Conservation (phyloP, 2,113 vertebrate species). For the Pantherophis guttatus region DNA sequence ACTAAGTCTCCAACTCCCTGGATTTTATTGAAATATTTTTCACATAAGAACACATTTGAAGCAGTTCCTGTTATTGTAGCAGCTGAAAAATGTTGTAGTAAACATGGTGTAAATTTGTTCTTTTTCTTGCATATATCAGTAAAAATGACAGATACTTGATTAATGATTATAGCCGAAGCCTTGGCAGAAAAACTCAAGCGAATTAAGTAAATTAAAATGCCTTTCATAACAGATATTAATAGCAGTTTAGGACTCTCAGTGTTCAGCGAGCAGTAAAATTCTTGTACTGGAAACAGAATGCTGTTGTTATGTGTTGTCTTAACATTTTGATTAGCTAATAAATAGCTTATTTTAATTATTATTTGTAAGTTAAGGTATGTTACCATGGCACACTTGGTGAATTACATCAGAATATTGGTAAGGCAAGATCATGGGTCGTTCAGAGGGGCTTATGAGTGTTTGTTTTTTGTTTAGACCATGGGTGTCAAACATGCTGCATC, state of each 20-base stretch:
- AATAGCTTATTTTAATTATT: background rate
- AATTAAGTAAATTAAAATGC: background rate
- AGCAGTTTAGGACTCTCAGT: background rate
- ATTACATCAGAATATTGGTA: background rate
- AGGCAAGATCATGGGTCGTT: background rate
- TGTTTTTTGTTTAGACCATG: background rate
- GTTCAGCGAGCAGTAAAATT: background rate
- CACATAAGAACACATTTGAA: background rate
- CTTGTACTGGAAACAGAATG: background rate
- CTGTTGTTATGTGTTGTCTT: background rate
- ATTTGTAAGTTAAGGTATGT: background rate
- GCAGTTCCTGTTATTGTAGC: background rate
- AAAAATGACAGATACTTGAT: background rate
- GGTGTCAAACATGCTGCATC: too few relatives aligned
- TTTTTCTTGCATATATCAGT: background rate
- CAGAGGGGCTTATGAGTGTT: background rate
- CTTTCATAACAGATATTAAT: background rate
- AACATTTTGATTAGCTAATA: background rate
- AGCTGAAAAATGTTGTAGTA: background rate
- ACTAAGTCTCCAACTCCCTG: background rate
- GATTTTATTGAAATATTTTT: background rate
- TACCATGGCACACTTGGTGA: background rate
- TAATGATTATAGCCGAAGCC: background rate
- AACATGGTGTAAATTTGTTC: background rate
- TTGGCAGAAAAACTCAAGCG: background rate